Percentiles rank a stretch among this genome's conserved stretches.
Conservation (phyloP, 1,140 invertebrate species). For the Drosophila biarmipes region DNA sequence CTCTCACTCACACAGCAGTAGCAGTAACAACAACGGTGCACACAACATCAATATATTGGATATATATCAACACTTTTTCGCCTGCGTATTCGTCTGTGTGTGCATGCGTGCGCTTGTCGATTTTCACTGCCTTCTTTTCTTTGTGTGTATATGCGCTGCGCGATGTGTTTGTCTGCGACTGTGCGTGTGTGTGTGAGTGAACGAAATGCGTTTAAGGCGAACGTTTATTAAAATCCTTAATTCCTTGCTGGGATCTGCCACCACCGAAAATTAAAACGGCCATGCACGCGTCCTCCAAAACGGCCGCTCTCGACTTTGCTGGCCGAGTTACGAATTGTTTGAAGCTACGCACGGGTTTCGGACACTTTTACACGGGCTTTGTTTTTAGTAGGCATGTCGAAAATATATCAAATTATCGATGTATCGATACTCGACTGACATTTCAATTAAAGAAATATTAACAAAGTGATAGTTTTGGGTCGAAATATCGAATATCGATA, state of each 20-base stretch:
- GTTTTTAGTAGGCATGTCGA: no score
- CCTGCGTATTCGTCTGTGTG: constrained; percentile 48
- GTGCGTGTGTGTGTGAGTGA: constrained; percentile 34
- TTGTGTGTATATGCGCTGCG: constrained; percentile 58
- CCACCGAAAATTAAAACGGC: constrained; percentile 49
- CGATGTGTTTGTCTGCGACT: constrained; percentile 40
- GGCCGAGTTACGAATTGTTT: constrained; percentile 55
- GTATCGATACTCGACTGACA: no score
- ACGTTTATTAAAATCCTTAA: constrained; percentile 58
- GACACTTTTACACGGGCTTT: constrained; percentile 60
- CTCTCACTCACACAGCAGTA: constrained; percentile 38
- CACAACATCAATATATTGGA: constrained; percentile 74
- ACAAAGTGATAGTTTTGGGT: no score
- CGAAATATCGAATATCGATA: no score
- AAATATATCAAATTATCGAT: no score
- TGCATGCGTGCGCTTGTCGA: constrained; percentile 51
- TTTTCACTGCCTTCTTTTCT: constrained; percentile 58
- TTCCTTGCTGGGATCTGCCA: constrained; percentile 25
- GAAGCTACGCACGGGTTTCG: constrained; percentile 62
- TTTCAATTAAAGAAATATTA: no score
- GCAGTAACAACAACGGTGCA: constrained; percentile 58
- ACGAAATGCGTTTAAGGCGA: constrained; percentile 74
- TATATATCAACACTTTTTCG: constrained; percentile 66
- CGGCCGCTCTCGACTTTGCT: constrained; percentile 30
- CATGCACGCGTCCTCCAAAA: constrained; percentile 48